Conservation (phyloP, 1,140 invertebrate species). For the Bombus huntii region DNA sequence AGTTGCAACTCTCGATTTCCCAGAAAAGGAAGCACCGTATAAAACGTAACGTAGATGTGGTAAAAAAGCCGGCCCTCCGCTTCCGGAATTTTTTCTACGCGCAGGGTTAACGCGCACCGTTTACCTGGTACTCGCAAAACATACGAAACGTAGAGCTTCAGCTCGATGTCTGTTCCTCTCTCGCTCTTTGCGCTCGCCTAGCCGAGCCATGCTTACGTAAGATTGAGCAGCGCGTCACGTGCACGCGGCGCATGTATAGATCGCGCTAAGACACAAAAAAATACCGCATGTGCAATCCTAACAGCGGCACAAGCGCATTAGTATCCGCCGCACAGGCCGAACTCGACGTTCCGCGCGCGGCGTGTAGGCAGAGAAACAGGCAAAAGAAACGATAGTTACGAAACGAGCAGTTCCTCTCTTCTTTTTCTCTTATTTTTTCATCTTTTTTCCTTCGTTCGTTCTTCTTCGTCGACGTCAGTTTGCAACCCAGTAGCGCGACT, state of each 20-base stretch:
- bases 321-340: slow-evolving; percentile 61
- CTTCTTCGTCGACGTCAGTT: neutral
- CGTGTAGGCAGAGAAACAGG: slow-evolving; percentile 47
- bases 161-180: neutral
- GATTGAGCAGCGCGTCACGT: slow-evolving; percentile 68
- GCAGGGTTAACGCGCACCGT: slow-evolving; percentile 6
- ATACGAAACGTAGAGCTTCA: neutral
- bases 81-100: slow-evolving; percentile 1
- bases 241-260: slow-evolving; percentile 63
- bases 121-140: slow-evolving; percentile 37
- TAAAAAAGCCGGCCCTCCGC: slow-evolving; percentile 1
- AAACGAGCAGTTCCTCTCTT: slow-evolving; percentile 62
- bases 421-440: slow-evolving; percentile 24
- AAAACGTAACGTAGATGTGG: neutral
- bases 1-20: neutral
- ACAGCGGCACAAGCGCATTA: slow-evolving; percentile 60
- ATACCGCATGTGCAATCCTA: slow-evolving; percentile 70
- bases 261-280: slow-evolving; percentile 63
- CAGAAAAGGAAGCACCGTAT: neutral
- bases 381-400: slow-evolving; percentile 69
- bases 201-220: slow-evolving; percentile 66
- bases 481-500: slow-evolving; percentile 37
- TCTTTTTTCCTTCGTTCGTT: neutral
- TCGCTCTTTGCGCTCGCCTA: slow-evolving; percentile 16
- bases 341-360: slow-evolving; percentile 51